Evolutionary conservation across 2,888 invertebrate species (phyloP), one percentile per base, ranked within the genome.

Genomic region (Daptonema setosum): DNA sequence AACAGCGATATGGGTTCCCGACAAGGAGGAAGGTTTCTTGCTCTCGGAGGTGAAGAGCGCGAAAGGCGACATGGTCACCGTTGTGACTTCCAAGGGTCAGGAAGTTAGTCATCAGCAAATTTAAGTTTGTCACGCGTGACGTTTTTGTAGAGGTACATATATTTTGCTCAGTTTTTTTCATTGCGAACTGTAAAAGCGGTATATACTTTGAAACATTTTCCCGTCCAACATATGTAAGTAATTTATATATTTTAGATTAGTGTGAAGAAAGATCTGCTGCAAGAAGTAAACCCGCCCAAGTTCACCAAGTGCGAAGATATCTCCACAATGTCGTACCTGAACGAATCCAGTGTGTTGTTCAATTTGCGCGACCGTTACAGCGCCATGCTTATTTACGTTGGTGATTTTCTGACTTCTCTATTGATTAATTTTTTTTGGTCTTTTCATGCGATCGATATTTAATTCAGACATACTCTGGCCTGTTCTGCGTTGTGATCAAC

Each of bases 351-450:
- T 74, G 88, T 90, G 74, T 83, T 90, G 77, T 84, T 88, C 81
- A 90, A 90, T 79, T 82, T 90, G 81, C 88, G 87, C 80, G 84
- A 87, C 79, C 83, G 90, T 81, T 90, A 90, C 80, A 85, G 85
- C 80, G 84, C 88, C 81, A 90, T 87, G 76, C 83, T 90, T 71
- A 90, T 90, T 77, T 90, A 90, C 81, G 88, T 88, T 55, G 60
- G 65, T 65, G 43, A 14, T 26, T 25, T 50, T 14, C n/a, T n/a
- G n/a, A n/a, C n/a, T n/a, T n/a, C n/a, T n/a, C n/a, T n/a, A n/a
- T n/a, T n/a, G n/a, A n/a, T n/a, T n/a, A n/a, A n/a, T n/a, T n/a
- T n/a, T n/a, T n/a, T n/a, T n/a, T n/a, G n/a, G n/a, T n/a, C n/a
- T n/a, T n/a, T n/a, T n/a, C n/a, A n/a, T n/a, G n/a, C n/a, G n/a